phyloP scores from a whole-genome alignment of 2,113 vertebrate genomes.

The Neopipo cinnamomea region DNA sequence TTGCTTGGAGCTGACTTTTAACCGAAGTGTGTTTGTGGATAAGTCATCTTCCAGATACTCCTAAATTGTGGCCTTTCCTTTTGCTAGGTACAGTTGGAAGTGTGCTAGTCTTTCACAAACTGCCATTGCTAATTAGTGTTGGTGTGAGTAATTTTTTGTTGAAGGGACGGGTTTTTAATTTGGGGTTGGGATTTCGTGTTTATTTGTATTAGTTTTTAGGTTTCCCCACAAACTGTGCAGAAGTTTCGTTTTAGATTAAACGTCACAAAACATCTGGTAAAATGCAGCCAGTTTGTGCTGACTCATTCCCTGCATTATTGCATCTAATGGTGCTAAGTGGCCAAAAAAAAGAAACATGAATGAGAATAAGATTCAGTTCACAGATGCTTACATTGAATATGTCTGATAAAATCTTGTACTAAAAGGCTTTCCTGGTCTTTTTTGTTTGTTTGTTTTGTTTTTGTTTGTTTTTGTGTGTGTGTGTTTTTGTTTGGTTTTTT shows the following conservation, averaged over 20 bases:
- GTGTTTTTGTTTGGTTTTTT: too few species aligned
- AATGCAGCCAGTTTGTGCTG: constrained; percentile 35
- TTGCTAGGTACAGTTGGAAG: background rate
- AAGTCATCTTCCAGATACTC: background rate
- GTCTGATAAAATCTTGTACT: constrained; percentile 67
- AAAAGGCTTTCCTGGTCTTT: constrained; percentile 67
- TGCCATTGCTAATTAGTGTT: background rate
- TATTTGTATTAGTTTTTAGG: background rate
- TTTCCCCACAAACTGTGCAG: constrained; percentile 33
- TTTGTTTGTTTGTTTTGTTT: background rate
- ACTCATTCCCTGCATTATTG: constrained; percentile 48
- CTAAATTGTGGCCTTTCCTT: background rate
- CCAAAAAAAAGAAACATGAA: constrained; percentile 63
- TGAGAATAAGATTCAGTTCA: constrained; percentile 61
- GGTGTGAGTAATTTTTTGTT: background rate
- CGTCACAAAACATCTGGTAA: constrained; percentile 27
- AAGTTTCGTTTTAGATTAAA: background rate
- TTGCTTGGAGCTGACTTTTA: background rate
- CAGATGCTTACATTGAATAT: constrained; percentile 66
- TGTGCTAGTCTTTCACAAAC: background rate
- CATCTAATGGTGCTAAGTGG: constrained; percentile 32
- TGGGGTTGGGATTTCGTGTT: background rate
- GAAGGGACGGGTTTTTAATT: background rate
- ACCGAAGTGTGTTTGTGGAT: background rate
- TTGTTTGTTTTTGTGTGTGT: too few species aligned